Conservation (phyloP, 1,140 invertebrate genomes). For the Epicauta chinensis region DNA sequence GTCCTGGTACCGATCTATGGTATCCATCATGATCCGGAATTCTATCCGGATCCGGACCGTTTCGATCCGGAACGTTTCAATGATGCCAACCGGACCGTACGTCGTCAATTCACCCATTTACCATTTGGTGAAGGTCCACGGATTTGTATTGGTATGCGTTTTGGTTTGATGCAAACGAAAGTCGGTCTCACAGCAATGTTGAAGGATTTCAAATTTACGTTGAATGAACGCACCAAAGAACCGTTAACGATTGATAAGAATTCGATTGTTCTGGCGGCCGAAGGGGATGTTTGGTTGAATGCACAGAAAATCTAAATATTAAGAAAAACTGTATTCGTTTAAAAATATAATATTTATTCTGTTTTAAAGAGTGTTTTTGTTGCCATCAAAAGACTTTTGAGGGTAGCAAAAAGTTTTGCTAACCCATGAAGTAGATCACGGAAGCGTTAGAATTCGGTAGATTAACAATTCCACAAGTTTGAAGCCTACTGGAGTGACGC, state of each 20-base stretch:
- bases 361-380: too few species aligned
- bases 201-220: slow-evolving; percentile 18
- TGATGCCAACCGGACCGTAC: slow-evolving; percentile 41
- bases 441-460: too few species aligned
- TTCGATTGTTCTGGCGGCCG: slow-evolving; percentile 1
- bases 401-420: too few species aligned
- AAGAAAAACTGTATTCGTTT: too few species aligned
- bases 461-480: too few species aligned
- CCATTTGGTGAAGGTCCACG: slow-evolving; percentile 54
- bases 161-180: slow-evolving; percentile 35
- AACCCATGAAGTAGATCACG: too few species aligned
- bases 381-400: too few species aligned
- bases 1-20: slow-evolving; percentile 43
- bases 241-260: slow-evolving; percentile 6
- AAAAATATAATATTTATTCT: too few species aligned
- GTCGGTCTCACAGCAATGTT: slow-evolving; percentile 27
- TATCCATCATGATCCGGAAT: slow-evolving; percentile 47
- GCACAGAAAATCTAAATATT: slow-evolving; percentile 16
- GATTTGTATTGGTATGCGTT: slow-evolving; percentile 24
- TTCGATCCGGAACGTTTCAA: slow-evolving; percentile 61
- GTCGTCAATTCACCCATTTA: slow-evolving; percentile 42
- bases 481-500: too few species aligned
- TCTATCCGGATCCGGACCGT: slow-evolving; percentile 56
- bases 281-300: slow-evolving; percentile 17
- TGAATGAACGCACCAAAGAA: slow-evolving; percentile 13